phyloP scores from a whole-genome alignment of 2,113 vertebrate species.

The rat (Rattus norvegicus) region GRCr8 NC_086024.1:124159501-124160000 shows the following conservation, averaged over 20 bases:
- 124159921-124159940: constrained; percentile 55
- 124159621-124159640: background rate
- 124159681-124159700: background rate
- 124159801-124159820: background rate
- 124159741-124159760: background rate
- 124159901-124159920: constrained; percentile 1
- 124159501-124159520: background rate
- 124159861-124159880: background rate
- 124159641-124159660: background rate
- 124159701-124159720: background rate
- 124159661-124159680: background rate
- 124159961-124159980: constrained; percentile 30
- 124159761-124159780: background rate
- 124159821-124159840: background rate
- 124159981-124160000: constrained; percentile 46
- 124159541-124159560: background rate
- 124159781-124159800: background rate
- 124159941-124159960: constrained; percentile 31
- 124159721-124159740: background rate
- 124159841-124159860: background rate
- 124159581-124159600: background rate
- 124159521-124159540: background rate
- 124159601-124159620: too few relatives aligned
- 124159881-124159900: constrained; percentile 47
- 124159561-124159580: background rate